Conservation (phyloP, 1,140 invertebrate genomes). For the Myzus persicae region DNA sequence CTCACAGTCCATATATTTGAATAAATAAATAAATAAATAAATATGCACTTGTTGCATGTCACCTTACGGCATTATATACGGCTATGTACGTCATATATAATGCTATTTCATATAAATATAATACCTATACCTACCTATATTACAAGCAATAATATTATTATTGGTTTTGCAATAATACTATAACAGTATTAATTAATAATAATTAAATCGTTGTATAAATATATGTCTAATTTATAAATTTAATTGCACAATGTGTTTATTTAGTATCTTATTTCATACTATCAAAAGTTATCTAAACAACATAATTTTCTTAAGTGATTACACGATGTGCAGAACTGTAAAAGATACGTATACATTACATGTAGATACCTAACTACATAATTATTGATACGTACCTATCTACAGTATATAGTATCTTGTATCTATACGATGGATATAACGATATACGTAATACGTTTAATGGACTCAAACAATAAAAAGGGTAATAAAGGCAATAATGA, state of each 20-base stretch:
- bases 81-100: too few species aligned
- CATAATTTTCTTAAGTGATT: neutral
- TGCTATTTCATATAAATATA: too few species aligned
- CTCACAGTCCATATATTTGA: too few species aligned
- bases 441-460: too few species aligned
- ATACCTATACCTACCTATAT: too few species aligned
- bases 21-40: neutral
- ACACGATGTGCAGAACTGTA: neutral
- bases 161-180: neutral
- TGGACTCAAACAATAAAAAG: too few species aligned
- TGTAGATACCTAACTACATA: neutral
- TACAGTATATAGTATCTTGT: neutral
- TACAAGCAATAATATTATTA: neutral
- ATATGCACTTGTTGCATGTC: too few species aligned
- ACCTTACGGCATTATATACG: too few species aligned
- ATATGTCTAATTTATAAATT: neutral
- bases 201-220: neutral
- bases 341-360: neutral
- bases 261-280: neutral
- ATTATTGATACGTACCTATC: too few species aligned
- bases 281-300: neutral
- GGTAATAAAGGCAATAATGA: fast-evolving
- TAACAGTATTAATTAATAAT: neutral
- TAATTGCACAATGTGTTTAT: neutral
- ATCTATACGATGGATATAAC: neutral